Conservation (phyloP, 1,140 invertebrate genomes). For the Cotesia chilonis region DNA sequence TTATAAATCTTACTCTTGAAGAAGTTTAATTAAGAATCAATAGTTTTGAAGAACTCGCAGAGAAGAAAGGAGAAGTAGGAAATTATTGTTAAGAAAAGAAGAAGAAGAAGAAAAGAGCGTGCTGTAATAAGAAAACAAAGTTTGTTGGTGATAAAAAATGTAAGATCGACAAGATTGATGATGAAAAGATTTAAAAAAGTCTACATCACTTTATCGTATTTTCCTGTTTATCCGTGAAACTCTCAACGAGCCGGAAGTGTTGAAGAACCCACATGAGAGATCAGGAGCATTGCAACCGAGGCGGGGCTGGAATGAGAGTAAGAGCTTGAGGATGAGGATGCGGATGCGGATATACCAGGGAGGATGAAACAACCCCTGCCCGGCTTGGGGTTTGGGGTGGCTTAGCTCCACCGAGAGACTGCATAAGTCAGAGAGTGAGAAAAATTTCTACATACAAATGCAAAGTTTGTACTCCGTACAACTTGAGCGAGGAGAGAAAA, state of each 20-base stretch:
- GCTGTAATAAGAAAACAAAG: not conserved
- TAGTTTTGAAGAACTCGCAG: not conserved
- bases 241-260: constrained; percentile 28
- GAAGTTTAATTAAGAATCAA: constrained; percentile 2
- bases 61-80: constrained; percentile 2
- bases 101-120: not conserved
- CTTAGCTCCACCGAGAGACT: too few relatives aligned
- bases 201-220: constrained; percentile 10
- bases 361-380: not conserved
- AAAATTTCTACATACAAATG: constrained; percentile 4
- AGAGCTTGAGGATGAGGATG: not conserved
- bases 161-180: not conserved
- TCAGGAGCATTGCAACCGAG: not conserved
- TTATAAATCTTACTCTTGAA: not conserved
- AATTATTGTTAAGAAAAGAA: not conserved
- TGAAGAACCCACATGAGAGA: constrained; percentile 12
- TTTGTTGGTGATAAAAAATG: not conserved
- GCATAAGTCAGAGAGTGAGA: not conserved
- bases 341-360: not conserved
- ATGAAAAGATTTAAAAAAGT: not conserved
- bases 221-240: constrained; percentile 28
- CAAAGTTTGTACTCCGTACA: not conserved
- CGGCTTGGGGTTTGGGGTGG: too few relatives aligned
- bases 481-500: not conserved
- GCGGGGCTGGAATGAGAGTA: not conserved